Conservation (phyloP, 1,140 invertebrate genomes). For the Thereuonema tuberculata region DNA sequence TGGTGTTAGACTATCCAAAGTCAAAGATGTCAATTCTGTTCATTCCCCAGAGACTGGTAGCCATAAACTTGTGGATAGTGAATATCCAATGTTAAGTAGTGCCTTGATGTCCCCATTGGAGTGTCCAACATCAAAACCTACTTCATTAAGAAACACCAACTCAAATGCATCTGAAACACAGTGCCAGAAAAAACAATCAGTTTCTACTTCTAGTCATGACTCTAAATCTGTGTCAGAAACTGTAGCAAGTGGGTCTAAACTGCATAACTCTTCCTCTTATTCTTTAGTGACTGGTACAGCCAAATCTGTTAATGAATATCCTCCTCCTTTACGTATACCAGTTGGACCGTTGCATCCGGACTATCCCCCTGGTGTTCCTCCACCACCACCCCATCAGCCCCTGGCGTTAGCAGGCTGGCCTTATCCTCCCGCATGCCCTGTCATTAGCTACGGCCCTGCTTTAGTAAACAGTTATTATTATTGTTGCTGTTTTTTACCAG, state of each 20-base stretch:
- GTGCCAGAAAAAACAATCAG: neutral
- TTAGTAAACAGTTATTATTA: conserved; percentile 6
- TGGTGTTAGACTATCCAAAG: no score
- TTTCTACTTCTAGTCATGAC: neutral
- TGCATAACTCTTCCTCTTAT: no score
- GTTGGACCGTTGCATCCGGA: neutral
- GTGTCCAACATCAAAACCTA: no score
- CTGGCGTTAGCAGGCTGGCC: neutral
- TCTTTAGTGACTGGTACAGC: neutral
- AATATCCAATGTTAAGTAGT: neutral
- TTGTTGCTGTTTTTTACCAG: conserved; percentile 6
- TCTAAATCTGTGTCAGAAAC: neutral
- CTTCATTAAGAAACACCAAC: no score
- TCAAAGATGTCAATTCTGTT: no score
- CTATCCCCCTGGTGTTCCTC: neutral
- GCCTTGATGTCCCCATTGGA: neutral
- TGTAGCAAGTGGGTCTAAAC: no score
- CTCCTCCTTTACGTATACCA: neutral
- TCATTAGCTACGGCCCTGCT: neutral
- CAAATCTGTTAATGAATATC: neutral
- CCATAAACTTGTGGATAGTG: no score
- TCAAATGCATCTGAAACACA: no score
- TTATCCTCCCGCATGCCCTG: neutral
- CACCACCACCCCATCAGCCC: neutral
- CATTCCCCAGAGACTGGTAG: no score